phyloP scores from a whole-genome alignment of 2,888 invertebrate species.

The Brassicogethes aeneus region DNA sequence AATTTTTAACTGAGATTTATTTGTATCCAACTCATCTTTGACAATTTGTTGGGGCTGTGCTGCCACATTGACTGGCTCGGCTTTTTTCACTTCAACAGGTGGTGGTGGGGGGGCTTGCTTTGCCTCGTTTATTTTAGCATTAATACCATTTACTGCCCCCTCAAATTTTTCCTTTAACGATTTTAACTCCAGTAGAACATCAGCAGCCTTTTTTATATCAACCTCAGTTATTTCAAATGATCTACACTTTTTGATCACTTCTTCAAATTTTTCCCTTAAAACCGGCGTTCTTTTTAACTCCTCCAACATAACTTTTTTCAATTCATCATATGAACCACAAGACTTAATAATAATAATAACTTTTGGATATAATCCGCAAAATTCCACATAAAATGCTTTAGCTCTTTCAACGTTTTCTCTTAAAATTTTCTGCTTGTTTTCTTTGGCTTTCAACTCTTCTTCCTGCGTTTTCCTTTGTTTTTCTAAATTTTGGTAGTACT shows the following conservation, averaged over 20 bases:
- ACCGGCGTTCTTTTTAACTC: conserved; percentile 39
- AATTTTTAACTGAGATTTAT: conserved; percentile 1
- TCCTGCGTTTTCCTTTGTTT: conserved; percentile 43
- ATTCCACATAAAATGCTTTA: conserved; percentile 48
- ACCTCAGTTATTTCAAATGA: conserved; percentile 41
- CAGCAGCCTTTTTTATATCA: conserved; percentile 49
- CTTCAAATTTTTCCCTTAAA: conserved; percentile 41
- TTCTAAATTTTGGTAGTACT: conserved; percentile 36
- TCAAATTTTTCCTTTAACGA: conserved; percentile 42
- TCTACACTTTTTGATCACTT: conserved; percentile 43
- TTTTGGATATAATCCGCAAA: conserved; percentile 47
- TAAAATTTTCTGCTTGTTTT: conserved; percentile 24
- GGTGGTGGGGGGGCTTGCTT: conserved; percentile 3
- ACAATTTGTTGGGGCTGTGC: conserved; percentile 19
- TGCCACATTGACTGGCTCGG: conserved; percentile 4
- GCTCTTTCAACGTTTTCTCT: conserved; percentile 43
- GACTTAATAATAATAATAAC: conserved; percentile 42
- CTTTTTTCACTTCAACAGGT: too few relatives aligned
- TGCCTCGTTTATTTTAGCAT: conserved; percentile 22
- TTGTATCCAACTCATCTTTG: conserved; percentile 11
- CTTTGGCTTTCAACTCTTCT: conserved; percentile 44
- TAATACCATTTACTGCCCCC: conserved; percentile 41
- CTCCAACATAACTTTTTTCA: conserved; percentile 27
- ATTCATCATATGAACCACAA: conserved; percentile 18
- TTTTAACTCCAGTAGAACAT: conserved; percentile 23